Evolutionary conservation across 1,140 invertebrate genomes (phyloP).

Genomic region (Heliothis subflexa): DNA sequence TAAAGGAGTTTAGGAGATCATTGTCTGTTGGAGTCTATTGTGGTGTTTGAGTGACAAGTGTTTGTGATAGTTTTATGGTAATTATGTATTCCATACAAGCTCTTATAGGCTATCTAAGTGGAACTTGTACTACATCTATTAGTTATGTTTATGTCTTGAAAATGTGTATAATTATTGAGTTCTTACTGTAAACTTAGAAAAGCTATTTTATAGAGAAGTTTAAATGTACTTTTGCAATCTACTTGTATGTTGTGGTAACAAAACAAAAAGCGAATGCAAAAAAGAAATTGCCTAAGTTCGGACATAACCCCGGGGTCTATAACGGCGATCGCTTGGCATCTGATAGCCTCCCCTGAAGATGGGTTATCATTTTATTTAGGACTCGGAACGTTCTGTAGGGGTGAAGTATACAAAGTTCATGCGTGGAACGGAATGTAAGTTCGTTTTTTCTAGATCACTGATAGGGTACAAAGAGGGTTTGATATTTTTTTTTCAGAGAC

Average conservation of each 20-base stretch:
- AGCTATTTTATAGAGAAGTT: too few species aligned
- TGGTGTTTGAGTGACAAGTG: background rate
- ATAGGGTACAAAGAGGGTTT: background rate
- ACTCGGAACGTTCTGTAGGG: background rate
- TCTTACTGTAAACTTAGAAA: too few species aligned
- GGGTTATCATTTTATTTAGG: slow-evolving; percentile 34
- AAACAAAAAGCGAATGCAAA: slow-evolving; percentile 12
- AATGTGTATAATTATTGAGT: too few species aligned
- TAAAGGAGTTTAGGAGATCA: background rate
- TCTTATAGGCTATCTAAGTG: too few species aligned
- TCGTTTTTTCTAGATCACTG: background rate
- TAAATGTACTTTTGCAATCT: too few species aligned
- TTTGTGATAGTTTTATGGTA: background rate
- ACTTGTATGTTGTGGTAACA: too few species aligned
- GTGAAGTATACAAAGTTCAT: slow-evolving; percentile 15
- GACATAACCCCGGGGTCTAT: slow-evolving; percentile 20
- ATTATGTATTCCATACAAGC: background rate
- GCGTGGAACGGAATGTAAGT: background rate
- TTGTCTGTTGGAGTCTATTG: background rate
- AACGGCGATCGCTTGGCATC: slow-evolving; percentile 30
- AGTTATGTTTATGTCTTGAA: background rate
- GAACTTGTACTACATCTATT: too few species aligned
- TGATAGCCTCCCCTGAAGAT: slow-evolving; percentile 25
- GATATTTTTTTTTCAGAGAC: too few species aligned
- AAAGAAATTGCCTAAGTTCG: slow-evolving; percentile 13